Evolutionary conservation across 2,113 vertebrate genomes (phyloP).

Genomic region (Austrofundulus limnaeus): DNA sequence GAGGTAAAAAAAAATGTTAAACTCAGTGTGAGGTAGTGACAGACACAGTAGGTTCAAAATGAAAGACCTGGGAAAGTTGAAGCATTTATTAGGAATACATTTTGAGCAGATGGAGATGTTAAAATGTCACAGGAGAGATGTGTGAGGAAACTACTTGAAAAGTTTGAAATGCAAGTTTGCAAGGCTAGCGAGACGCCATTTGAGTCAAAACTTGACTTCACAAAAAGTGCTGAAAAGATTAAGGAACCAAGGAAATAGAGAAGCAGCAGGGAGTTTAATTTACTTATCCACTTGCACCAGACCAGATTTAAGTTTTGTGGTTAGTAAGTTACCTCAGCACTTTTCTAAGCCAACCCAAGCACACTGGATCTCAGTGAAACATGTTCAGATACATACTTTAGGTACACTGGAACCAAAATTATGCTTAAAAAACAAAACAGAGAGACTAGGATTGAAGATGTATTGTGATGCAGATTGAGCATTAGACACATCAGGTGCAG

Average conservation of each 20-base stretch:
- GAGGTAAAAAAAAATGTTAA: too few relatives aligned
- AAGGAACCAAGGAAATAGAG: not conserved
- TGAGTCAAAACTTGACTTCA: slow-evolving; percentile 5
- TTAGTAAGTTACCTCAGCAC: slow-evolving; percentile 16
- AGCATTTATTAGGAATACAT: not conserved
- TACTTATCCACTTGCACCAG: slow-evolving; percentile 19
- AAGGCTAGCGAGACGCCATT: slow-evolving; percentile 20
- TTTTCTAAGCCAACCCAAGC: slow-evolving; percentile 8
- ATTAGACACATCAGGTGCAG: not conserved
- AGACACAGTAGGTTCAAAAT: too few relatives aligned
- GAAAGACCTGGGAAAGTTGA: slow-evolving; percentile 4
- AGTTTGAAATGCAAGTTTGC: slow-evolving; percentile 25
- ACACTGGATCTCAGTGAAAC: not conserved
- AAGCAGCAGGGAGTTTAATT: slow-evolving; percentile 21
- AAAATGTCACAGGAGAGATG: slow-evolving; percentile 7
- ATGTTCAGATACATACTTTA: not conserved
- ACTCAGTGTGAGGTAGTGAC: too few relatives aligned
- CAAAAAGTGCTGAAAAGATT: slow-evolving; percentile 10
- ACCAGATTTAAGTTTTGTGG: slow-evolving; percentile 21
- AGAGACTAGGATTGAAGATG: not conserved
- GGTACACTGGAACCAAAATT: not conserved
- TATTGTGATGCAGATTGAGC: slow-evolving; percentile 3
- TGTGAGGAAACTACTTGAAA: slow-evolving; percentile 1
- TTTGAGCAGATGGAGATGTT: not conserved
- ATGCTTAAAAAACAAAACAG: not conserved